phyloP scores from a whole-genome alignment of 2,888 invertebrate species.

The Apeira syringaria region DNA sequence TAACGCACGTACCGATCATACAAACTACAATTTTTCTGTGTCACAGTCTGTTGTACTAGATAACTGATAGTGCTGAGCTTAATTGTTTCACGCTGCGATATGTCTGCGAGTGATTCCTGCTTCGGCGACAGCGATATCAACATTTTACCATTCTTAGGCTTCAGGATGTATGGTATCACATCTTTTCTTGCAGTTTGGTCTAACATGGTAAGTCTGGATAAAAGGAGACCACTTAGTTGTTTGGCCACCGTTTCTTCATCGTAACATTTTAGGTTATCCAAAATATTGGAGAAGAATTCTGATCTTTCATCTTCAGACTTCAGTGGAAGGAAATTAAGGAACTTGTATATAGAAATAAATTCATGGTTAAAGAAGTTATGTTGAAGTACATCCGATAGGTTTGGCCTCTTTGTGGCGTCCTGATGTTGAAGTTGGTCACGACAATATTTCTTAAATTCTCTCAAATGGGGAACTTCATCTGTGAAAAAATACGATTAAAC shows the following conservation, averaged over 20 bases:
- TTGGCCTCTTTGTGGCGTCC: conserved; percentile 86
- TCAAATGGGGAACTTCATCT: conserved; percentile 88
- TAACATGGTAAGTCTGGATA: conserved; percentile 93
- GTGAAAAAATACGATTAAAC: conserved; percentile 37
- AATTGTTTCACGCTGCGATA: no score
- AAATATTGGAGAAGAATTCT: conserved; percentile 89
- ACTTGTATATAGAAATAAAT: conserved; percentile 92
- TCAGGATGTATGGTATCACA: conserved; percentile 88
- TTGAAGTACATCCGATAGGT: conserved; percentile 85
- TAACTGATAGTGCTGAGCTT: no score
- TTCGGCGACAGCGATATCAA: no score
- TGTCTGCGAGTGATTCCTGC: no score
- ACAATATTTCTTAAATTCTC: conserved; percentile 88
- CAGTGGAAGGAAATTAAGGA: conserved; percentile 91
- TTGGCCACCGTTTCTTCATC: conserved; percentile 92
- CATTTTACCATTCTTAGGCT: conserved; percentile 85
- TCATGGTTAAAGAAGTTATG: conserved; percentile 94
- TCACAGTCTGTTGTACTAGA: no score
- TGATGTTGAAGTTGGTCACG: conserved; percentile 86
- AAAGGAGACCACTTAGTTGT: conserved; percentile 89
- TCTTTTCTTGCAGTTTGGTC: conserved; percentile 90
- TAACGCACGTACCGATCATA: no score
- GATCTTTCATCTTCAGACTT: conserved; percentile 90
- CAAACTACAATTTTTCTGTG: no score
- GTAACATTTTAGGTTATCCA: conserved; percentile 87